Conservation (phyloP, 1,140 invertebrate genomes). For the Tetranychus urticae region DNA sequence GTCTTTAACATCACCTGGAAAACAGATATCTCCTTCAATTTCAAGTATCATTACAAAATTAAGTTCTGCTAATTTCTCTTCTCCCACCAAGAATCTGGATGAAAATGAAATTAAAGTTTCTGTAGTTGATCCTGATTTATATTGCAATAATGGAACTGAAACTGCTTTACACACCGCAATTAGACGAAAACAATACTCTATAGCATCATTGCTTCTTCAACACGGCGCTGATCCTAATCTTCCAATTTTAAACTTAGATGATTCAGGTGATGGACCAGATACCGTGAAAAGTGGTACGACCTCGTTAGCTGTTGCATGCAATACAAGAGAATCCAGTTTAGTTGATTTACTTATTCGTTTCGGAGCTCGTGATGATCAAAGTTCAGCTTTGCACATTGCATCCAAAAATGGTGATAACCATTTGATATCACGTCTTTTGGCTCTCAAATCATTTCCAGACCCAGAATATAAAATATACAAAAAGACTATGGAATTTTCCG, state of each 20-base stretch:
- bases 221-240: slow-evolving; percentile 32
- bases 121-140: slow-evolving; percentile 41
- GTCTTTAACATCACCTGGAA: not conserved
- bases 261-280: not conserved
- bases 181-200: slow-evolving; percentile 43
- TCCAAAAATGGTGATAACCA: slow-evolving; percentile 32
- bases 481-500: slow-evolving; percentile 35
- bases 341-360: slow-evolving; percentile 50
- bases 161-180: slow-evolving; percentile 54
- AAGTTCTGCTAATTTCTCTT: not conserved
- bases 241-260: not conserved
- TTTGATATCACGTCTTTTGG: slow-evolving; percentile 43
- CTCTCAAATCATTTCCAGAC: slow-evolving; percentile 45
- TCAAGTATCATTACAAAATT: not conserved
- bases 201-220: slow-evolving; percentile 42
- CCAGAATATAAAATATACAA: slow-evolving; percentile 64
- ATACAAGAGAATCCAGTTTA: slow-evolving; percentile 34
- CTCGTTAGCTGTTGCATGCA: slow-evolving; percentile 35
- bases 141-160: slow-evolving; percentile 44
- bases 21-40: not conserved
- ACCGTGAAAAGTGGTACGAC: not conserved
- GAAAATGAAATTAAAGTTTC: not conserved
- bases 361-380: slow-evolving; percentile 62
- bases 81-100: not conserved
- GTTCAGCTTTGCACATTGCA: slow-evolving; percentile 22